Percentiles rank a stretch among this genome's conserved stretches.
phyloP scores from a whole-genome alignment of 2,113 vertebrate genomes.

The Callipepla californica region DNA sequence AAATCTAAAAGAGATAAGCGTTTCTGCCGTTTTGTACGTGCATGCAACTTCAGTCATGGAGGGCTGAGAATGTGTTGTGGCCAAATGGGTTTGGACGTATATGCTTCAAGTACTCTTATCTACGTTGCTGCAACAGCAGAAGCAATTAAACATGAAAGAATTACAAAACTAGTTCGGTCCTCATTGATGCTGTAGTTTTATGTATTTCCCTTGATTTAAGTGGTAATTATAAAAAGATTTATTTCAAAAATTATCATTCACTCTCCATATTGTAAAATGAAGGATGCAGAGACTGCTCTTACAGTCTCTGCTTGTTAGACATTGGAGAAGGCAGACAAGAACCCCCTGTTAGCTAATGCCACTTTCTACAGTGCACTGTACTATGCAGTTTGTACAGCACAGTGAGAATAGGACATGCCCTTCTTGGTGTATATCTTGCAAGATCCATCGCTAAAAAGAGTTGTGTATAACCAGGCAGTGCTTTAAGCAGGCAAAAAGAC shows the following conservation, averaged over 20 bases:
- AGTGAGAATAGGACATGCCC: not conserved
- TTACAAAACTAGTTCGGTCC: not conserved
- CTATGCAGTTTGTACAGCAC: not conserved
- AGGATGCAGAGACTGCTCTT: not conserved
- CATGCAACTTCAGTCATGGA: not conserved
- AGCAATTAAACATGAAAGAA: not conserved
- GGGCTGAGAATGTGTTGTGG: not conserved
- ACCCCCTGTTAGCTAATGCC: not conserved
- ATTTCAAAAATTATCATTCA: not conserved
- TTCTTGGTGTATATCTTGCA: not conserved
- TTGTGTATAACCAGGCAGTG: not conserved
- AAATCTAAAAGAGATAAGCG: not conserved
- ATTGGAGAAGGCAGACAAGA: not conserved
- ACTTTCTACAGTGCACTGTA: not conserved
- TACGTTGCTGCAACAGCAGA: not conserved
- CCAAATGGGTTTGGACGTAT: not conserved
- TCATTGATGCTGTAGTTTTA: not conserved
- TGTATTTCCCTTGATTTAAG: not conserved
- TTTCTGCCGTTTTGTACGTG: not conserved
- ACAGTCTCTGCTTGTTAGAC: not conserved
- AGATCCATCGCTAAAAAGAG: not conserved
- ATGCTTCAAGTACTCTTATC: not conserved
- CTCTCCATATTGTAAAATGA: not conserved
- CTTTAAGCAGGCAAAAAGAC: not conserved
- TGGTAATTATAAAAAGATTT: not conserved